Percentiles rank a stretch among this genome's conserved stretches.
Evolutionary conservation across 2,113 vertebrate genomes (phyloP).

Genomic region (Nanorana parkeri): DNA sequence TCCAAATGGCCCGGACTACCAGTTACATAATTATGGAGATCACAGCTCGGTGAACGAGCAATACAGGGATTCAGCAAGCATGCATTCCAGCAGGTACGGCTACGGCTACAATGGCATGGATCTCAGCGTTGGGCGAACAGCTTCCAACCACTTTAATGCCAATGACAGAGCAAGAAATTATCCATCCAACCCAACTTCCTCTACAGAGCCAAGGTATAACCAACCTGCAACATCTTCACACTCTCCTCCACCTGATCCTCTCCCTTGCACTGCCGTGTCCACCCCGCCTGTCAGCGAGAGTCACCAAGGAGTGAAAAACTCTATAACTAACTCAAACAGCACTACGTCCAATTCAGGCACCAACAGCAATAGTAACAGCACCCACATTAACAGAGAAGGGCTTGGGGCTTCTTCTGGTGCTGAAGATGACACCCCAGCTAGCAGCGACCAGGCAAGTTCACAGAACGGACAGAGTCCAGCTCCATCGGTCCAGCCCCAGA

Average conservation of each 20-base stretch:
- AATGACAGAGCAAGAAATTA: slow-evolving; percentile 88
- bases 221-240: slow-evolving; percentile 82
- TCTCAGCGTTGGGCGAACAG: slow-evolving; percentile 91
- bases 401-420: slow-evolving; percentile 87
- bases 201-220: slow-evolving; percentile 93
- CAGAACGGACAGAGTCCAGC: slow-evolving; percentile 86
- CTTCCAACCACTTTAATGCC: slow-evolving; percentile 91
- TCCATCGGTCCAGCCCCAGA: slow-evolving; percentile 88
- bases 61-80: slow-evolving; percentile 94
- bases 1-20: slow-evolving; percentile 99
- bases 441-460: slow-evolving; percentile 88
- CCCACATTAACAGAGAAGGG: slow-evolving; percentile 88
- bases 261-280: slow-evolving; percentile 88
- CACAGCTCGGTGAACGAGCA: slow-evolving; percentile 93
- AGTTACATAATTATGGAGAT: slow-evolving; percentile 99
- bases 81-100: slow-evolving; percentile 98
- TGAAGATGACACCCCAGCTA: slow-evolving; percentile 89
- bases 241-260: slow-evolving; percentile 86
- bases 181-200: slow-evolving; percentile 83
- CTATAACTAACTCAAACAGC: slow-evolving; percentile 80
- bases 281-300: slow-evolving; percentile 85
- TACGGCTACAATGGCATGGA: slow-evolving; percentile 99
- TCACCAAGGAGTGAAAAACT: slow-evolving; percentile 91
- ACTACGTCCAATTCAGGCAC: slow-evolving; percentile 78
- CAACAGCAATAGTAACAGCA: slow-evolving; percentile 67